phyloP scores from a whole-genome alignment of 2,113 vertebrate species.

The Astur gentilis region DNA sequence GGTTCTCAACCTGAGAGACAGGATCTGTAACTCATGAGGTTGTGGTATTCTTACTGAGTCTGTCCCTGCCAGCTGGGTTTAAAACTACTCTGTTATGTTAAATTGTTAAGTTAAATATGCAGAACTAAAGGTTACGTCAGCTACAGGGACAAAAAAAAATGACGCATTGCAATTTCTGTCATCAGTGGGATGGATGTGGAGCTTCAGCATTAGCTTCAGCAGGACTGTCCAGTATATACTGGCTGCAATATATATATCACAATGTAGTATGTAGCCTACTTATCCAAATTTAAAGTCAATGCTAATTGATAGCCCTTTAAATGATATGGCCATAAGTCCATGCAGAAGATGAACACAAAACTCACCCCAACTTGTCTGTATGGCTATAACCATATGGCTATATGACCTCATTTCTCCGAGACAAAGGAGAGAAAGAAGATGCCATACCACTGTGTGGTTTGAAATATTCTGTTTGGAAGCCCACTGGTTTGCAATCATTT shows the following conservation, averaged over 20 bases:
- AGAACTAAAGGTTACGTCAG: background rate
- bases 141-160: background rate
- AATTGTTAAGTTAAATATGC: background rate
- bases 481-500: accelerated
- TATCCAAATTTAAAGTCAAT: background rate
- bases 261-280: background rate
- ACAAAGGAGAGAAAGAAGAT: background rate
- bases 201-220: background rate
- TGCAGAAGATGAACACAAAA: background rate
- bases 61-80: background rate
- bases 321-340: background rate
- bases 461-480: background rate
- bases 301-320: background rate
- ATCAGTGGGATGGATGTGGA: background rate
- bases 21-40: background rate
- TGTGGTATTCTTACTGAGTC: background rate
- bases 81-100: background rate
- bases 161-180: background rate
- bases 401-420: background rate
- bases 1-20: background rate
- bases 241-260: background rate
- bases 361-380: background rate
- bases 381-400: background rate
- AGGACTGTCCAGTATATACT: background rate
- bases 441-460: background rate